Evolutionary conservation across 2,113 vertebrate species (phyloP).

Genomic region (Callionymus lyra): DNA sequence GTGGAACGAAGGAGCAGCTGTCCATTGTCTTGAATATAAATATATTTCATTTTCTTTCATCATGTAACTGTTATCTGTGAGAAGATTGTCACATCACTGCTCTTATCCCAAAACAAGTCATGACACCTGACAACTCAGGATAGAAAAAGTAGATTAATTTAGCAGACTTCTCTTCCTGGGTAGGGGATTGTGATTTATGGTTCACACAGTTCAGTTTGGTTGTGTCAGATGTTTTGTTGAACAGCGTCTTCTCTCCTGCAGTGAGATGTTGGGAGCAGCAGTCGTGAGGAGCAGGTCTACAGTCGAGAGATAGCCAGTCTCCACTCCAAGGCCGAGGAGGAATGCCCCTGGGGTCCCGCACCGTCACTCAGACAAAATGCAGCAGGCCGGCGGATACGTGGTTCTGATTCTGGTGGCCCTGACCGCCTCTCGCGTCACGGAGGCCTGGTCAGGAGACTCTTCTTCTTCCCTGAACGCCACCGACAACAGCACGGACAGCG

Average conservation of each 20-base stretch:
- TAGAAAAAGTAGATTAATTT: no score
- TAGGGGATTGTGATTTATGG: no score
- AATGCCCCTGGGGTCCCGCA: slow-evolving; percentile 33
- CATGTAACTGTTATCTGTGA: no score
- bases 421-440: slow-evolving; percentile 29
- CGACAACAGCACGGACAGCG: slow-evolving; percentile 50
- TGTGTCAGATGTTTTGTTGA: no score
- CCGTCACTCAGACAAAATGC: slow-evolving; percentile 56
- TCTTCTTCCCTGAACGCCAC: slow-evolving; percentile 60
- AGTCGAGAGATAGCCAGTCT: slow-evolving; percentile 46
- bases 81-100: no score
- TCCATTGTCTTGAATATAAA: no score
- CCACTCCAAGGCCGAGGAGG: slow-evolving; percentile 32
- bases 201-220: no score
- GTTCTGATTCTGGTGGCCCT: slow-evolving; percentile 36
- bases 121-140: no score
- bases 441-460: slow-evolving; percentile 49
- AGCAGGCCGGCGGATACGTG: slow-evolving; percentile 12
- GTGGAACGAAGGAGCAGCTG: no score
- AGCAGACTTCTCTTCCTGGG: no score
- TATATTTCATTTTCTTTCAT: no score
- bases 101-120: no score
- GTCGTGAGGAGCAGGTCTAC: slow-evolving; percentile 20
- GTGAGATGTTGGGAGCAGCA: slow-evolving; percentile 29
- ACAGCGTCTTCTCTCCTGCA: slow-evolving; percentile 18